Conservation (phyloP, 2,888 invertebrate species). For the Danaus chrysippus region DNA sequence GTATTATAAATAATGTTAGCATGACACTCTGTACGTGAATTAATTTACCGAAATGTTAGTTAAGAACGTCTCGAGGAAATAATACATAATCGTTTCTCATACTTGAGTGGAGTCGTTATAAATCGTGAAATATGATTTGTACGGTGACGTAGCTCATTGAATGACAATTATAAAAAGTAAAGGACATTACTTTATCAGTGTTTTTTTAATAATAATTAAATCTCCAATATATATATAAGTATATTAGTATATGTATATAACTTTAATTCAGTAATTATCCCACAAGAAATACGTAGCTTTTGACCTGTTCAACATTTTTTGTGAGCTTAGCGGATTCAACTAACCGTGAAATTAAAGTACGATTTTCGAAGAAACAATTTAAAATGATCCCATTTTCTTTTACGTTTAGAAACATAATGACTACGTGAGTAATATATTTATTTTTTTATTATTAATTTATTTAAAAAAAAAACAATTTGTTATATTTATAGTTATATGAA, state of each 20-base stretch:
- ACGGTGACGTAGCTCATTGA: not conserved
- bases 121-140: not conserved
- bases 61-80: not conserved
- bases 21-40: conserved; percentile 18
- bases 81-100: conserved; percentile 1
- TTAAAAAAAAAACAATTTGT: not conserved
- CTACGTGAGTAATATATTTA: not conserved
- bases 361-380: conserved; percentile 56
- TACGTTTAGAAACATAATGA: conserved; percentile 31
- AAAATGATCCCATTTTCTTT: conserved; percentile 44
- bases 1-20: conserved; percentile 28
- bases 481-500: too few relatives aligned
- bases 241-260: too few relatives aligned
- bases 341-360: conserved; percentile 62
- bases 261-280: not conserved
- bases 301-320: conserved; percentile 28
- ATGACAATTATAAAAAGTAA: too few relatives aligned
- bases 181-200: not conserved
- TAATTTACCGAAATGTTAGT: conserved; percentile 31
- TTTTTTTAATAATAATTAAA: not conserved
- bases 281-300: conserved; percentile 8
- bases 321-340: conserved; percentile 45
- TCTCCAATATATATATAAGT: not conserved
- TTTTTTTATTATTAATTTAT: conserved; percentile 3
- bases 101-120: not conserved